A percentile compares a stretch with the other conserved stretches of the same genome.
phyloP scores from a whole-genome alignment of 2,797 vertebrate species.

The Bothrops alternatus region DNA sequence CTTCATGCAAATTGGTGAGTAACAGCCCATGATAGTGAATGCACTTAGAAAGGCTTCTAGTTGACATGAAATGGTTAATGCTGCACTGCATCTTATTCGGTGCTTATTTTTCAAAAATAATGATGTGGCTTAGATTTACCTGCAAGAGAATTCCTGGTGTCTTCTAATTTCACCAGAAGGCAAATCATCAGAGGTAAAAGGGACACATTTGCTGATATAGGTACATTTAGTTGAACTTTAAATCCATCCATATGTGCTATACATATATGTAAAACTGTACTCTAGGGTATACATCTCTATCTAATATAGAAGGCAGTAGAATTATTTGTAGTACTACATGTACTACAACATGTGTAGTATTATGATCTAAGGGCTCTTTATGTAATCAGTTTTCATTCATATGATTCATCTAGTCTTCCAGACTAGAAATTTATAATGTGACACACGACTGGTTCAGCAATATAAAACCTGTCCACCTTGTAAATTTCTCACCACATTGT shows the following conservation, averaged over 20 bases:
- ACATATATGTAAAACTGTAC: not conserved
- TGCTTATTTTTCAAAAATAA: not conserved
- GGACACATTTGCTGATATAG: too few species aligned
- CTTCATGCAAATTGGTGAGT: too few species aligned
- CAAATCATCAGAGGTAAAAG: not conserved
- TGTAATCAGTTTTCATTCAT: not conserved
- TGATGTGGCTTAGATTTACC: not conserved
- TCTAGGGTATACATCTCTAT: not conserved
- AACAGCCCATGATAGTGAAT: not conserved
- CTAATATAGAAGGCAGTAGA: not conserved
- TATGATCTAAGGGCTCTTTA: not conserved
- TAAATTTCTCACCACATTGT: not conserved
- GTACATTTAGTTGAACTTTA: not conserved
- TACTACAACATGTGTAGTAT: not conserved
- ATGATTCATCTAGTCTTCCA: not conserved
- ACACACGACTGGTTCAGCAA: not conserved
- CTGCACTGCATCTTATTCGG: not conserved
- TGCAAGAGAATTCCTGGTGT: not conserved
- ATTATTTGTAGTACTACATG: not conserved
- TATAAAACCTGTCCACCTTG: not conserved
- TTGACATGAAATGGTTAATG: rapidly evolving
- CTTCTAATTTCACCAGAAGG: not conserved
- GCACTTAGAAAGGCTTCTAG: not conserved
- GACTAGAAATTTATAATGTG: not conserved
- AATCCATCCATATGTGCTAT: not conserved